These are phyloP conservation scores for Portunus trituberculatus DNA, from an alignment of 1,140 invertebrate species.

Conservation along the genomic window DNA sequence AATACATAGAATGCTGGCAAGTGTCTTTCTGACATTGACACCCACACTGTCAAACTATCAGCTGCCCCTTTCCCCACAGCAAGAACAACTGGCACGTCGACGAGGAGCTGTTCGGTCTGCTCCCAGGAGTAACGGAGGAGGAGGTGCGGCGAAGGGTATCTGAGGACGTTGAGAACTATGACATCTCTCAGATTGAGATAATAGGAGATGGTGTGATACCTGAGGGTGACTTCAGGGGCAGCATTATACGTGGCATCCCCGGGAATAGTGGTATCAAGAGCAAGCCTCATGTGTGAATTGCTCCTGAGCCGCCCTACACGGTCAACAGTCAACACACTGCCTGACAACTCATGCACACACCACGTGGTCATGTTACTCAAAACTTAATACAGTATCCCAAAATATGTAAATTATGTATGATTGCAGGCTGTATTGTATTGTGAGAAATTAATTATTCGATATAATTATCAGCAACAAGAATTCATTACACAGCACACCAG, in stretches of 20 bases:
- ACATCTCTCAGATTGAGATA: slow-evolving; percentile 75
- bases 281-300: background rate
- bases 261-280: background rate
- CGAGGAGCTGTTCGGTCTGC: slow-evolving; percentile 71
- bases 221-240: slow-evolving; percentile 53
- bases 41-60: no score
- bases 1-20: background rate
- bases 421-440: no score
- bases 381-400: no score
- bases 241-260: background rate
- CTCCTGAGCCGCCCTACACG: no score
- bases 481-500: no score
- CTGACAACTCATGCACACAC: no score
- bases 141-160: slow-evolving; percentile 66
- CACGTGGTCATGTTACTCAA: no score
- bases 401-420: no score
- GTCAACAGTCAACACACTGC: no score
- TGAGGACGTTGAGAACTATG: slow-evolving; percentile 71
- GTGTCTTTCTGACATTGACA: background rate
- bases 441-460: no score
- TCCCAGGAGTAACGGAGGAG: slow-evolving; percentile 46
- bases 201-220: slow-evolving; percentile 69
- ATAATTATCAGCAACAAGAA: no score
- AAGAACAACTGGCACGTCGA: slow-evolving; percentile 76
- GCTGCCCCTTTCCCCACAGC: slow-evolving; percentile 35